Conservation (phyloP, 2,888 invertebrate species). For the Eristalinus sepulchralis region DNA sequence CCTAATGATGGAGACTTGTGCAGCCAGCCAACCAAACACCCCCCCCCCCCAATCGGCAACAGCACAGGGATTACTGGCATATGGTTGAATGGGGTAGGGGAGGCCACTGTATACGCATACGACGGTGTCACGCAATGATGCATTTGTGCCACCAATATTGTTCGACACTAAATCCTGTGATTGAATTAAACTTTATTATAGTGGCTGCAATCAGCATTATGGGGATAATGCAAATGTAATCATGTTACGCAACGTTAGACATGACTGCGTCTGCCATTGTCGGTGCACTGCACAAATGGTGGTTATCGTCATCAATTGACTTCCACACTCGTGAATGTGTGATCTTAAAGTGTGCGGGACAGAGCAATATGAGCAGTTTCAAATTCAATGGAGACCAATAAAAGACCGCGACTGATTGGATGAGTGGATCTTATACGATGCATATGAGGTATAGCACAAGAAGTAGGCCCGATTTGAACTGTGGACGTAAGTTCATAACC, state of each 20-base stretch:
- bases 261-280: constrained; percentile 4
- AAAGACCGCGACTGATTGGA: too few relatives aligned
- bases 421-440: too few relatives aligned
- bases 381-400: neutral
- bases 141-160: constrained; percentile 22
- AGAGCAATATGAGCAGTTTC: neutral
- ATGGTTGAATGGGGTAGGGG: neutral
- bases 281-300: neutral
- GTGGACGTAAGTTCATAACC: too few relatives aligned
- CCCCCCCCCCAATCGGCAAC: neutral
- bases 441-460: too few relatives aligned
- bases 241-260: neutral
- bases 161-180: constrained; percentile 10
- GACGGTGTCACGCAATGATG: neutral
- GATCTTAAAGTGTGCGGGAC: neutral
- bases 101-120: neutral
- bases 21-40: too few relatives aligned
- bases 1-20: constrained; percentile 10
- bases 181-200: constrained; percentile 54
- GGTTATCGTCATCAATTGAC: neutral
- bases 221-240: constrained; percentile 33
- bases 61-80: constrained; percentile 1
- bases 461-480: too few relatives aligned
- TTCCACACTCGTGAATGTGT: neutral
- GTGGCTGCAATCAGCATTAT: constrained; percentile 36